A percentile compares a stretch with the other conserved stretches of the same genome.
These are phyloP conservation scores for Pygoscelis adeliae DNA, from an alignment of 2,113 vertebrate genomes.

Conservation along the genomic window DNA sequence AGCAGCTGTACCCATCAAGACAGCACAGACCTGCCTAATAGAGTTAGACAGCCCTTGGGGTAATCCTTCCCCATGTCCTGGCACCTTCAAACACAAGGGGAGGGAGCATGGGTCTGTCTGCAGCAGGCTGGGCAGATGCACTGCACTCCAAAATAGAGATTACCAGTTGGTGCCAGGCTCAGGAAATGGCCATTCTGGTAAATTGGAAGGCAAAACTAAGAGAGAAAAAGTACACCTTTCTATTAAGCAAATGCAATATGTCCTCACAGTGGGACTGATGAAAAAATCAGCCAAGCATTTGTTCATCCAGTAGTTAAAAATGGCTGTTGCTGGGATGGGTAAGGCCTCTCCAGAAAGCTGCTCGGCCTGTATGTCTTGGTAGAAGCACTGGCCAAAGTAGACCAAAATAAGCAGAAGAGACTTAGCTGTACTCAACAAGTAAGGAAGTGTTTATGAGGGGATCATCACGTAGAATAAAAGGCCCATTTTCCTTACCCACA, in stretches of 20 bases:
- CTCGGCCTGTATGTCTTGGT: not conserved
- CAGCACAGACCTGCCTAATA: not conserved
- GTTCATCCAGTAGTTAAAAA: not conserved
- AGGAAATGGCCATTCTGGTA: not conserved
- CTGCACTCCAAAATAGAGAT: not conserved
- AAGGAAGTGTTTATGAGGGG: not conserved
- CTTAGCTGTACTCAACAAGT: not conserved
- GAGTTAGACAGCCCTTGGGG: not conserved
- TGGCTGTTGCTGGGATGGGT: not conserved
- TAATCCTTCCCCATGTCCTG: not conserved
- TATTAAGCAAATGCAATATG: not conserved
- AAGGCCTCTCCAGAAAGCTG: not conserved
- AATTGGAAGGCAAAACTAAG: not conserved
- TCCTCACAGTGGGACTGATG: not conserved
- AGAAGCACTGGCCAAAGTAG: not conserved
- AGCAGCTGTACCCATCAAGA: not conserved
- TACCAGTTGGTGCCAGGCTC: not conserved
- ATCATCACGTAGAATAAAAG: not conserved
- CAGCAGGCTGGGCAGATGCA: not conserved
- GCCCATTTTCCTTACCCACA: not conserved
- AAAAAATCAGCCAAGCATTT: not conserved
- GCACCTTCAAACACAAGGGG: rapidly evolving
- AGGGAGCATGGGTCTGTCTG: not conserved
- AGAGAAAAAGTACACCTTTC: not conserved
- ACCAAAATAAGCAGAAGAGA: not conserved